A percentile compares a stretch with the other conserved stretches of the same genome.
Evolutionary conservation across 2,888 invertebrate genomes (phyloP).

Genomic region (Hirudinaria manillensis): DNA sequence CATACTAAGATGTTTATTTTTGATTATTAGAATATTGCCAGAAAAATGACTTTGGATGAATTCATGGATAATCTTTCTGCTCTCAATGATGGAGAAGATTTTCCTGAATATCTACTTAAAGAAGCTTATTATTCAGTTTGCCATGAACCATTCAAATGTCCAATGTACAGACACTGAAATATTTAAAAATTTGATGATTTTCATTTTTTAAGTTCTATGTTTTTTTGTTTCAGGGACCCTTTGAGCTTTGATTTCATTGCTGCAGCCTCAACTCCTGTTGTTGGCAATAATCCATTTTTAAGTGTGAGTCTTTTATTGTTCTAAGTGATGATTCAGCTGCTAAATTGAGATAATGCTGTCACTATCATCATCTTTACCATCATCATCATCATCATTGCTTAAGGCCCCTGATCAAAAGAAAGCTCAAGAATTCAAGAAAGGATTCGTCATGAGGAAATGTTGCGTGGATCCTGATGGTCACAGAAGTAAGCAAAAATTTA

Average conservation of each 20-base stretch:
- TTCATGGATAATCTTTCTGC: slow-evolving; percentile 94
- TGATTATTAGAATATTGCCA: slow-evolving; percentile 54
- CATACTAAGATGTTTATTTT: neutral
- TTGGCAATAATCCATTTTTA: slow-evolving; percentile 12
- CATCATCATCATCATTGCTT: neutral
- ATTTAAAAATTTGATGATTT: neutral
- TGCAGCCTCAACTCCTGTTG: neutral
- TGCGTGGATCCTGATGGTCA: slow-evolving; percentile 91
- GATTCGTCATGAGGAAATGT: slow-evolving; percentile 96
- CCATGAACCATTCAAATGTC: slow-evolving; percentile 87
- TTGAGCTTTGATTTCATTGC: neutral
- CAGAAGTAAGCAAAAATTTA: slow-evolving; percentile 67
- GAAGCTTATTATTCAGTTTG: slow-evolving; percentile 90
- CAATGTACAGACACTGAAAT: slow-evolving; percentile 60
- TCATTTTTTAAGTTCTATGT: neutral
- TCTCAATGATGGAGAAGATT: slow-evolving; percentile 91
- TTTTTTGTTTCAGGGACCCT: neutral
- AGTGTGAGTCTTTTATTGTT: slow-evolving; percentile 4
- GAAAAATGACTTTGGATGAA: slow-evolving; percentile 87
- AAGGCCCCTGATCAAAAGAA: slow-evolving; percentile 43
- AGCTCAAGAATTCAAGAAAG: slow-evolving; percentile 92
- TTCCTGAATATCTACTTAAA: slow-evolving; percentile 87
- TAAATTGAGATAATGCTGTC: neutral
- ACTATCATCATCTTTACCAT: neutral
- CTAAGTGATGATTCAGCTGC: slow-evolving; percentile 32